Conservation (phyloP, 2,113 vertebrate species). For the Coracopsis vasa region DNA sequence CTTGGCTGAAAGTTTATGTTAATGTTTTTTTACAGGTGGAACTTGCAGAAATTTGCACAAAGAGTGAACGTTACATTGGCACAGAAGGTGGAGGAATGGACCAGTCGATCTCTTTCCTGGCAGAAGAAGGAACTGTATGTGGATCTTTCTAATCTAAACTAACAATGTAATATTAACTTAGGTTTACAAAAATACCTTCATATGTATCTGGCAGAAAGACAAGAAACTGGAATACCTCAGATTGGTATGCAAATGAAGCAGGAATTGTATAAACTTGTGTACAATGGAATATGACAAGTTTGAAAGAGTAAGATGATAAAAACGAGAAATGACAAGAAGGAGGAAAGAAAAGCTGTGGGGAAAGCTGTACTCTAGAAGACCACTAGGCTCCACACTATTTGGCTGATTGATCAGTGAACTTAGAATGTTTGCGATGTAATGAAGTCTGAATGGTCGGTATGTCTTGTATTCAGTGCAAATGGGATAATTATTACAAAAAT, state of each 20-base stretch:
- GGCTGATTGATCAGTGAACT: not conserved
- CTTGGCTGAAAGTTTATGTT: not conserved
- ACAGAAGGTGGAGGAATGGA: slow-evolving; percentile 99
- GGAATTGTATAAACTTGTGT: not conserved
- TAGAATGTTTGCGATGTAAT: slow-evolving; percentile 17
- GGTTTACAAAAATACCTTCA: not conserved
- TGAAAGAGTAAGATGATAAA: not conserved
- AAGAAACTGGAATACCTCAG: not conserved
- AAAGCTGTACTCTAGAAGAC: not conserved
- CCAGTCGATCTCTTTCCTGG: slow-evolving; percentile 96
- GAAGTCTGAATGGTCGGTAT: slow-evolving; percentile 45
- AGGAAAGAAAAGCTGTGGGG: not conserved
- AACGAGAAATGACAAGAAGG: not conserved
- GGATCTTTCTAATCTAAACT: not conserved
- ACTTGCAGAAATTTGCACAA: slow-evolving; percentile 91
- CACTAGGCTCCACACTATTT: not conserved
- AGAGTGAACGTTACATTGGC: slow-evolving; percentile 90
- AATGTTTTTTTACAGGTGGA: slow-evolving; percentile 77
- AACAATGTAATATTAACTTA: not conserved
- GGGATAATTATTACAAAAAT: slow-evolving; percentile 42
- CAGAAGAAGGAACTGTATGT: slow-evolving; percentile 92
- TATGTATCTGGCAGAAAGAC: not conserved
- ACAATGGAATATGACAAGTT: not conserved
- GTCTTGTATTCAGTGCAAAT: slow-evolving; percentile 54
- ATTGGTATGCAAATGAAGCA: not conserved